phyloP scores from a whole-genome alignment of 2,888 invertebrate species.

The Agriopis marginaria region DNA sequence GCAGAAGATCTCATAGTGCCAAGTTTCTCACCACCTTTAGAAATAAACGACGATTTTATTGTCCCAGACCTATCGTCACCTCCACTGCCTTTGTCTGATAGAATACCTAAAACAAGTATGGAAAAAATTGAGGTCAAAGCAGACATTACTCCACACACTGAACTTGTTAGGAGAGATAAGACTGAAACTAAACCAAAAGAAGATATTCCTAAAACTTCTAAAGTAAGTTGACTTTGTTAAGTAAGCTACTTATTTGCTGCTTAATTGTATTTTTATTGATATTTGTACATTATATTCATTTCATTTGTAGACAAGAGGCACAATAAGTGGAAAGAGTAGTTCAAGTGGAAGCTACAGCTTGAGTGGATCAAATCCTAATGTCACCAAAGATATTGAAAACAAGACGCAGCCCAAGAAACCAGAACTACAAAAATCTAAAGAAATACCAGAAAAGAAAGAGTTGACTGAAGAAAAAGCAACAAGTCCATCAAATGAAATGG shows the following conservation, averaged over 20 bases:
- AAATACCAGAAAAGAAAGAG: slow-evolving; percentile 31
- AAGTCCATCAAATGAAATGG: slow-evolving; percentile 27
- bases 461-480: slow-evolving; percentile 56
- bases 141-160: slow-evolving; percentile 69
- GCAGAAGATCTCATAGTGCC: slow-evolving; percentile 88
- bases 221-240: slow-evolving; percentile 46
- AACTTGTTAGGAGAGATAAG: slow-evolving; percentile 79
- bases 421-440: slow-evolving; percentile 61
- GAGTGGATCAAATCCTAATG: slow-evolving; percentile 80
- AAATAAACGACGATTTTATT: slow-evolving; percentile 81
- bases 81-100: slow-evolving; percentile 78
- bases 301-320: slow-evolving; percentile 63
- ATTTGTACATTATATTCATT: slow-evolving; percentile 22
- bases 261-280: not conserved
- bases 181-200: slow-evolving; percentile 79
- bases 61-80: slow-evolving; percentile 79
- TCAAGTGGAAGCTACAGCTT: slow-evolving; percentile 84
- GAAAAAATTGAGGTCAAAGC: slow-evolving; percentile 79
- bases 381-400: slow-evolving; percentile 67
- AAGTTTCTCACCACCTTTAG: slow-evolving; percentile 86
- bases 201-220: slow-evolving; percentile 62
- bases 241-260: not conserved
- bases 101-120: slow-evolving; percentile 65
- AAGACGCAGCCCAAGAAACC: slow-evolving; percentile 67
- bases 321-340: slow-evolving; percentile 81